phyloP scores from a whole-genome alignment of 2,113 vertebrate genomes.

The Progne subis region DNA sequence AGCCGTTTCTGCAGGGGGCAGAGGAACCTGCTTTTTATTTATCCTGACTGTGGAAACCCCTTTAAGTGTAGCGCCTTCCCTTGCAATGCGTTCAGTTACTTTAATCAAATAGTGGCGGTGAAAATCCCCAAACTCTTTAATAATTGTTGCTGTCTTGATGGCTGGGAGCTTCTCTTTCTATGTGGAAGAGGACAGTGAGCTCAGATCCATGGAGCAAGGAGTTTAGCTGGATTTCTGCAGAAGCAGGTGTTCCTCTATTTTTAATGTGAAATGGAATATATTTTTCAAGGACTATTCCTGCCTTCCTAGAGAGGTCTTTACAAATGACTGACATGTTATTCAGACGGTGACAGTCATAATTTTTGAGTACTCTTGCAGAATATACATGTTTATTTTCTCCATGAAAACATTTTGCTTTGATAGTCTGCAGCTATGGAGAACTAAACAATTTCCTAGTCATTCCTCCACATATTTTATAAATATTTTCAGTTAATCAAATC shows the following conservation, averaged over 20 bases:
- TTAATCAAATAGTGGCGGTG: not conserved
- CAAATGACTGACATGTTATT: not conserved
- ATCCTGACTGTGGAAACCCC: not conserved
- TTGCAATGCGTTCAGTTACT: not conserved
- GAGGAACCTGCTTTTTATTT: not conserved
- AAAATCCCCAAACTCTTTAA: fast-evolving
- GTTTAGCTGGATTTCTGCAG: not conserved
- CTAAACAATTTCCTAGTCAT: not conserved
- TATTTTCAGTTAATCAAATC: not conserved
- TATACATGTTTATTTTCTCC: not conserved
- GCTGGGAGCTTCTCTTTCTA: not conserved
- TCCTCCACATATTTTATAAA: not conserved
- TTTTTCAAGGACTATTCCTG: not conserved
- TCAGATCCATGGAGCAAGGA: not conserved
- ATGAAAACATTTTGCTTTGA: not conserved
- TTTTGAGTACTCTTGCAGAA: not conserved
- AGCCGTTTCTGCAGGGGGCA: not conserved
- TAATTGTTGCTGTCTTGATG: not conserved
- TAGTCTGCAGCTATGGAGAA: not conserved
- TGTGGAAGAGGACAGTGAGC: not conserved
- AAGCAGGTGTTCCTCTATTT: not conserved
- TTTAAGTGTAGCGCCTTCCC: not conserved
- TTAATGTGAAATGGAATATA: not conserved
- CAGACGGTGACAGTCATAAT: not conserved
- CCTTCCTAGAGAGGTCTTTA: not conserved